Percentiles rank a stretch among this genome's conserved stretches.
Conservation (phyloP, 2,797 vertebrate species). For the Myotis daubentonii region DNA sequence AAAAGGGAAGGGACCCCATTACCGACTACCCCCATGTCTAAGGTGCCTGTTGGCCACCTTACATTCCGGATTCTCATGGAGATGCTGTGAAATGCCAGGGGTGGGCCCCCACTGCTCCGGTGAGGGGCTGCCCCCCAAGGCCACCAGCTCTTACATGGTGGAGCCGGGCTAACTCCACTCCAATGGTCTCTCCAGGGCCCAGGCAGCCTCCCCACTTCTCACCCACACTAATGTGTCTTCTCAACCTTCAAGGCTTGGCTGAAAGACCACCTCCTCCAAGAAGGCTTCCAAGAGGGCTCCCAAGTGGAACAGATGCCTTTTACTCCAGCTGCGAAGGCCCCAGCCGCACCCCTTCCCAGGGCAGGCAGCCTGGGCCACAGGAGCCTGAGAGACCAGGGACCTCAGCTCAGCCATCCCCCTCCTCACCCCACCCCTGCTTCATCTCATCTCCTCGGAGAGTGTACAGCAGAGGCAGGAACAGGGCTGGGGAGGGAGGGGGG, state of each 20-base stretch:
- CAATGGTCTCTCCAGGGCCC: neutral
- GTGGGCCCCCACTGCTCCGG: neutral
- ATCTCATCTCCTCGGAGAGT: neutral
- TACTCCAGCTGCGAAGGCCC: neutral
- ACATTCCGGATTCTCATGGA: neutral
- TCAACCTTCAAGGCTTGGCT: neutral
- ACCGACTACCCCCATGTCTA: neutral
- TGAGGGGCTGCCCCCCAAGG: neutral
- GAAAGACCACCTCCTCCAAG: slow-evolving; percentile 10
- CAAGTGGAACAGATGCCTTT: neutral
- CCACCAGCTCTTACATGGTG: neutral
- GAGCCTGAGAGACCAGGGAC: neutral
- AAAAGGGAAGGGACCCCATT: neutral
- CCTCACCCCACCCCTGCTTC: neutral
- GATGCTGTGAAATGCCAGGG: neutral
- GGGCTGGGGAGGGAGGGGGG: fast-evolving
- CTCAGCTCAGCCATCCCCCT: neutral
- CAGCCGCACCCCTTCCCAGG: neutral
- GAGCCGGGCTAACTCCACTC: neutral
- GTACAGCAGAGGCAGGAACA: fast-evolving
- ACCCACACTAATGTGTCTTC: neutral
- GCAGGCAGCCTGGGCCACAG: neutral
- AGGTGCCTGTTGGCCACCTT: neutral
- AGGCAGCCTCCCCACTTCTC: neutral
- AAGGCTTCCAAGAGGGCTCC: neutral